Evolutionary conservation across 2,888 invertebrate species (phyloP), one percentile per base, ranked within the genome.

Genomic region (Melanchra persicariae): DNA sequence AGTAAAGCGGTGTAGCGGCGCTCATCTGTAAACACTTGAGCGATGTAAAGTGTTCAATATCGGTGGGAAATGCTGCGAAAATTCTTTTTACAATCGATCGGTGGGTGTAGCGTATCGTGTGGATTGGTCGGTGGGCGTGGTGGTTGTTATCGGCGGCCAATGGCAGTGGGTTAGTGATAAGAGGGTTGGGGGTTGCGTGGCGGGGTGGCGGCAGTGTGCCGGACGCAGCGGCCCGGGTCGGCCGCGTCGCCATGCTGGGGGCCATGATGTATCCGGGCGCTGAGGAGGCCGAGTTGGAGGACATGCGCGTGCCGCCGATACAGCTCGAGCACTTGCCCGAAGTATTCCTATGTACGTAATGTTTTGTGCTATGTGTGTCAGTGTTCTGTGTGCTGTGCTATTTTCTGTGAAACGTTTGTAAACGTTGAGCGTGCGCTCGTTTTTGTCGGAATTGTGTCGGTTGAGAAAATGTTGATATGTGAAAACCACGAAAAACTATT

Each of bases 301-400:
- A 96, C 91, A 96, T 97, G 94, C 96, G 97, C 90, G 97, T 97
- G 85, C 97, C 97, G 78, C 97, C 97, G 85, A 97, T 97, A 87
- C 97, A 97, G 89, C 95, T 97, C 83, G 97, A 97, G 91, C 97
- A 97, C 90, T 96, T 97, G 88, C 97, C 97, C 49, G 97, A 97
- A 93, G 97, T 97, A 94, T 96, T 97, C 87, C 92, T 97, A 92
- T 97, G 97, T 97, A 97, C 96, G 97, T 97, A 95, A 86, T 77
- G 74, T 67, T 82, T 87, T 87, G 87, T 65, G 80, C 64, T 83
- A 84, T 82, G 87, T 78, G 87, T 86, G 87, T 74, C 75, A 71
- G 80, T 81, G 79, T 82, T 82, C 69, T 61, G 70, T 71, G 83
- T 85, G 77, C 52, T 68, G 85, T 84, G 84, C 55, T 82, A 68